phyloP scores from a whole-genome alignment of 2,113 vertebrate species.

The Leptosomus discolor region DNA sequence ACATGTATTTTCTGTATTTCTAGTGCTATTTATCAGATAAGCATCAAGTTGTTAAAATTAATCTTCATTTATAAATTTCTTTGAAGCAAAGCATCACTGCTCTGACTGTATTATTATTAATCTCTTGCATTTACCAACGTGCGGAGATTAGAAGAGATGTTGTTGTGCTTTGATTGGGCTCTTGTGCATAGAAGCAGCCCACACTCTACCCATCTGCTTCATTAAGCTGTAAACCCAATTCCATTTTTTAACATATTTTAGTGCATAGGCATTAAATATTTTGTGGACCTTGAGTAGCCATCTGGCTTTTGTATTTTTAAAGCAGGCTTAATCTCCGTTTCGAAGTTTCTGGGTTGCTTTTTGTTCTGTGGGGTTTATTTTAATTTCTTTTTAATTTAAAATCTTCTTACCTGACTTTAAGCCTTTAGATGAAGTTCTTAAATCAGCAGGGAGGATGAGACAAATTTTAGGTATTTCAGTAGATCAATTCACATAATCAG shows the following conservation, averaged over 20 bases:
- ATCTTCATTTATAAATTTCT: constrained; percentile 40
- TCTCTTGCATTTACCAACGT: constrained; percentile 3
- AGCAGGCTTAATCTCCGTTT: neutral
- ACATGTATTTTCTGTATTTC: neutral
- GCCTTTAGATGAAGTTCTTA: constrained; percentile 5
- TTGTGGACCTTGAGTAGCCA: neutral
- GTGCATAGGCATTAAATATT: neutral
- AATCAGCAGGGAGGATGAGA: neutral
- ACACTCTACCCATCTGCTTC: constrained; percentile 5
- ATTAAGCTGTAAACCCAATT: neutral
- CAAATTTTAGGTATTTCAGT: neutral
- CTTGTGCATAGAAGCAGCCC: neutral
- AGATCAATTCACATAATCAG: constrained; percentile 22
- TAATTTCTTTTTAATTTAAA: constrained; percentile 17
- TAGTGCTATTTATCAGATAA: constrained; percentile 29
- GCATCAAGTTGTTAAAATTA: constrained; percentile 55
- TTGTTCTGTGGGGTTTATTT: neutral
- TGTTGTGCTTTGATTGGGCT: constrained; percentile 3
- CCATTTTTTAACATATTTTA: constrained; percentile 18
- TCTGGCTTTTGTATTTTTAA: constrained; percentile 1
- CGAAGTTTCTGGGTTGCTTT: neutral
- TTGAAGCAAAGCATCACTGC: neutral
- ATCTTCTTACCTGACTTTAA: neutral
- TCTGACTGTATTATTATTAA: neutral
- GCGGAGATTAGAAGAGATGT: neutral